Conservation (phyloP, 2,797 vertebrate species). For the Myotis daubentonii region DNA sequence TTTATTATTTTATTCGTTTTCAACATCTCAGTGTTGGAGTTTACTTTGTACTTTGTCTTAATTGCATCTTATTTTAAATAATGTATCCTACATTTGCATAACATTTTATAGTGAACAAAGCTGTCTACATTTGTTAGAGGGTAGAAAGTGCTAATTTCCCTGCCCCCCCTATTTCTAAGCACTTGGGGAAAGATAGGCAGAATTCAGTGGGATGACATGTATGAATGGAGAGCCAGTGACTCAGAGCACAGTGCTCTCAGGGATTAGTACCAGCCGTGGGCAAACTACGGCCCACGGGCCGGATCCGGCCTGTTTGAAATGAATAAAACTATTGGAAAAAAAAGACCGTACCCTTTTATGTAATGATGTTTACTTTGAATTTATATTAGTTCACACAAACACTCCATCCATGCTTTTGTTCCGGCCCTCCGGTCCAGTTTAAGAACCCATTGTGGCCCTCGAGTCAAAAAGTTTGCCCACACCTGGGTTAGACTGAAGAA, state of each 20-base stretch:
- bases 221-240: neutral
- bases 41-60: slow-evolving; percentile 9
- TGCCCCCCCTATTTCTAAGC: neutral
- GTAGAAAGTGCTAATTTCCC: neutral
- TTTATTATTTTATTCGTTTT: slow-evolving; percentile 13
- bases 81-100: neutral
- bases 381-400: too few species aligned
- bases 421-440: too few species aligned
- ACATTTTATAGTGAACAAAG: neutral
- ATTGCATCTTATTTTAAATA: neutral
- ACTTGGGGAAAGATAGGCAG: neutral
- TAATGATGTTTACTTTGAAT: too few species aligned
- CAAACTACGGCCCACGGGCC: too few species aligned
- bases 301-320: too few species aligned
- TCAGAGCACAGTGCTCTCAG: neutral
- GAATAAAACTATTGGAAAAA: too few species aligned
- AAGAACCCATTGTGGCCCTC: too few species aligned
- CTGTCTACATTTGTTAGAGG: neutral
- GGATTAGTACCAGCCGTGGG: neutral
- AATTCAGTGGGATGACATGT: neutral
- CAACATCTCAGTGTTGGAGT: neutral
- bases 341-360: too few species aligned
- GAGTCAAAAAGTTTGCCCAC: too few species aligned
- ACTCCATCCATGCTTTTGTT: too few species aligned
- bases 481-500: neutral